A percentile compares a stretch with the other conserved stretches of the same genome.
phyloP scores from a whole-genome alignment of 2,113 vertebrate genomes.

The Nyctereutes procyonoides region DNA sequence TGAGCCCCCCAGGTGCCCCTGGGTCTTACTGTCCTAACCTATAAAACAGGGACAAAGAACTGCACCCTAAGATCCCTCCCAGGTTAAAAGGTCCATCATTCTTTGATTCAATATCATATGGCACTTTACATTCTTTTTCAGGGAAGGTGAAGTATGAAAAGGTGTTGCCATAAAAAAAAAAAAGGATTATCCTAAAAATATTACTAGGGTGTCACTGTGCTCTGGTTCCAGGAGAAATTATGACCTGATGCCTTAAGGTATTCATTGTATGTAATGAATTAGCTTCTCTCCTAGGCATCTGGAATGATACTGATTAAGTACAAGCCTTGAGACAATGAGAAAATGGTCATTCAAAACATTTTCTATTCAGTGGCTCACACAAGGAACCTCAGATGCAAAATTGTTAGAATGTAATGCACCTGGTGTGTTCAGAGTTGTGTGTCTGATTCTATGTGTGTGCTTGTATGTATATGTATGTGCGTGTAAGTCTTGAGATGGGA shows the following conservation, averaged over 20 bases:
- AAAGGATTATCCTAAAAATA: conserved; percentile 25
- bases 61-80: neutral
- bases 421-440: neutral
- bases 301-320: neutral
- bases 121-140: neutral
- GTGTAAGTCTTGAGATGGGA: neutral
- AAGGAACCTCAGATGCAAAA: neutral
- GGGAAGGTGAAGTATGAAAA: neutral
- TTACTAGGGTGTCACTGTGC: neutral
- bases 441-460: neutral
- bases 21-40: neutral
- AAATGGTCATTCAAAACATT: neutral
- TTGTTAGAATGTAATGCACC: neutral
- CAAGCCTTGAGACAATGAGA: neutral
- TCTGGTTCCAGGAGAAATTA: conserved; percentile 7
- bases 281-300: neutral
- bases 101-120: neutral
- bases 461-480: neutral
- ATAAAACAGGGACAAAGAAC: neutral
- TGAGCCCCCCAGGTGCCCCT: neutral
- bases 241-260: neutral
- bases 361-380: neutral
- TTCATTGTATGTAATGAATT: conserved; percentile 13
- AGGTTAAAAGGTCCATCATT: neutral
- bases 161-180: neutral